Evolutionary conservation across 2,797 vertebrate genomes (phyloP).

Genomic region (Pseudochirops cupreus): DNA sequence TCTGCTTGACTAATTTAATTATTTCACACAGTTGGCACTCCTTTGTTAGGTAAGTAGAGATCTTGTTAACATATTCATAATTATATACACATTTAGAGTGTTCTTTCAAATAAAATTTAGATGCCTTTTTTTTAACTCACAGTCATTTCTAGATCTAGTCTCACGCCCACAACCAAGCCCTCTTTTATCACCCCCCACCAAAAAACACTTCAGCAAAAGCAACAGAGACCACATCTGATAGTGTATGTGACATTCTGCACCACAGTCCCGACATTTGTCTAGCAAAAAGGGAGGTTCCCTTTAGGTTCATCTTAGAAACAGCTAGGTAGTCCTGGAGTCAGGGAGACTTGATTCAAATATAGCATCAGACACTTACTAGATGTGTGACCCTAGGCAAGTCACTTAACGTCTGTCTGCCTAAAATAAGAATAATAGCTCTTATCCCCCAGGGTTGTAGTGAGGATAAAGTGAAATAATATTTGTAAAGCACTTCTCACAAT

Average conservation of each 20-base stretch:
- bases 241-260: not conserved
- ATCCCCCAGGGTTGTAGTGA: not conserved
- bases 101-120: not conserved
- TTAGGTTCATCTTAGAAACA: not conserved
- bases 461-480: not conserved
- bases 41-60: slow-evolving; percentile 70
- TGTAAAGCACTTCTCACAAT: not conserved
- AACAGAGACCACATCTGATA: not conserved
- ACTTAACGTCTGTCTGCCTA: not conserved
- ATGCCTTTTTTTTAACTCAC: not conserved
- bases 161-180: not conserved
- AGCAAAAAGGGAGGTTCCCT: not conserved
- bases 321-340: not conserved
- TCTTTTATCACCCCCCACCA: not conserved
- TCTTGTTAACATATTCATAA: slow-evolving; percentile 79
- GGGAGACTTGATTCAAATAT: not conserved
- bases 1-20: slow-evolving; percentile 79
- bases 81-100: slow-evolving; percentile 16
- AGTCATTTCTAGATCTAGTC: not conserved
- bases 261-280: not conserved
- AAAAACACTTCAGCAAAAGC: not conserved
- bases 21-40: slow-evolving; percentile 65
- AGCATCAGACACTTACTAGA: not conserved
- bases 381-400: not conserved
- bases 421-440: not conserved